Evolutionary conservation across 2,113 vertebrate genomes (phyloP), one percentile per base, ranked within the genome.

Genomic region (Balaenoptera acutorostrata): DNA sequence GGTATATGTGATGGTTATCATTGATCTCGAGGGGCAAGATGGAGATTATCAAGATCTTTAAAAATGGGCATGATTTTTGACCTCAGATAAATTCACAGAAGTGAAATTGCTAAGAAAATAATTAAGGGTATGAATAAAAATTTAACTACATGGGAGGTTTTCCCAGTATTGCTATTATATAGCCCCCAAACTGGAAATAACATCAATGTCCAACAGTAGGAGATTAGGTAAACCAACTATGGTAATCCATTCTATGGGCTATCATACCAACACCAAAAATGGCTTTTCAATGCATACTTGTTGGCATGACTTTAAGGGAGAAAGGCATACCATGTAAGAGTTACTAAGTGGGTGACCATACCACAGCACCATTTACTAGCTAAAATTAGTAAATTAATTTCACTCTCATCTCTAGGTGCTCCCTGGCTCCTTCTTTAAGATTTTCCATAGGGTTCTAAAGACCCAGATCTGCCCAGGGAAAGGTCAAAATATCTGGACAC

Each of bases 1-100:
- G 25, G 61, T 36, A 78, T 66, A 23, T 8, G 21, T 8, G 36
- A 49, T 81, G 21, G 55, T 88, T 68, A 61, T 63, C 63, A 80
- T 2, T 68, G 18, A 71, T 66, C 21, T n/a, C 52, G 8, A 89
- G n/a, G n/a, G 69, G 11, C n/a, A 75, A 68, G 33, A 59, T 18
- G 17, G 49, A 44, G 61, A 27, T 68, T 68, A 92, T 72, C 31
- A 57, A 68, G 84, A 81, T 88, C 31, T 92, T 87, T 84, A 57
- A 80, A 90, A 90, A 87, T 69, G 18, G 74, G 46, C 46, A 77
- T 21, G 10, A 77, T 77, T 80, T 93, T 75, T 68, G n/a, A 86
- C 23, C 49, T 95, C 69, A 82, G 41, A n/a, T 44, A 90, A 96
- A 96, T 64, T 84, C n/a, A 94, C 18, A 90, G 17, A 93, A 4